These are phyloP conservation scores for Channa maculata DNA, from an alignment of 2,113 vertebrate genomes.

Conservation along the genomic window DNA sequence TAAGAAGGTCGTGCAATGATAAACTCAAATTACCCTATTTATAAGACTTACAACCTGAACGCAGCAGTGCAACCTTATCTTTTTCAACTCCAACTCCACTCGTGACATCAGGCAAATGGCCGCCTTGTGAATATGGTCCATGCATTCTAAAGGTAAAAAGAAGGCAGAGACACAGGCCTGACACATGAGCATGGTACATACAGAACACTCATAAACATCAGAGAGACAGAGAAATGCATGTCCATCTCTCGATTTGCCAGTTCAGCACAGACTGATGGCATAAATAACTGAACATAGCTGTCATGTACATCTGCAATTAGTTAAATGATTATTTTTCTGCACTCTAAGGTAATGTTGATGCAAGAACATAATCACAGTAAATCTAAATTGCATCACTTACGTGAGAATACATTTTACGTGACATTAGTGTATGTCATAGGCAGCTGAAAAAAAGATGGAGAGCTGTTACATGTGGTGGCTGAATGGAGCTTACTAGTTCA, in stretches of 20 bases:
- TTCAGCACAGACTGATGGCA: background rate
- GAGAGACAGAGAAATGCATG: background rate
- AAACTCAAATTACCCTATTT: too few relatives aligned
- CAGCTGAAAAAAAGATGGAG: constrained; percentile 43
- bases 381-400: constrained; percentile 8
- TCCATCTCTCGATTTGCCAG: background rate
- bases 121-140: too few relatives aligned
- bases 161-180: constrained; percentile 3
- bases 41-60: too few relatives aligned
- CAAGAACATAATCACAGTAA: background rate
- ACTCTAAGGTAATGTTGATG: too few relatives aligned
- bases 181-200: constrained; percentile 9
- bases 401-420: constrained; percentile 6
- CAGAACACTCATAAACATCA: background rate
- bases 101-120: too few relatives aligned
- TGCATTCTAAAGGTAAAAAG: background rate
- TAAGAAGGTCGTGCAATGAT: too few relatives aligned
- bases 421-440: constrained; percentile 26
- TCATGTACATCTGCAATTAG: background rate
- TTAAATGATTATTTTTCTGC: too few relatives aligned
- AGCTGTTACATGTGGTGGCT: constrained; percentile 42
- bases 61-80: too few relatives aligned
- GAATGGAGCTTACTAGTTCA: constrained; percentile 64
- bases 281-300: too few relatives aligned
- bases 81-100: too few relatives aligned